Percentiles rank a stretch among this genome's conserved stretches.
These are phyloP conservation scores for Chunga burmeisteri DNA, from an alignment of 2,113 vertebrate genomes.

Conservation along the genomic window DNA sequence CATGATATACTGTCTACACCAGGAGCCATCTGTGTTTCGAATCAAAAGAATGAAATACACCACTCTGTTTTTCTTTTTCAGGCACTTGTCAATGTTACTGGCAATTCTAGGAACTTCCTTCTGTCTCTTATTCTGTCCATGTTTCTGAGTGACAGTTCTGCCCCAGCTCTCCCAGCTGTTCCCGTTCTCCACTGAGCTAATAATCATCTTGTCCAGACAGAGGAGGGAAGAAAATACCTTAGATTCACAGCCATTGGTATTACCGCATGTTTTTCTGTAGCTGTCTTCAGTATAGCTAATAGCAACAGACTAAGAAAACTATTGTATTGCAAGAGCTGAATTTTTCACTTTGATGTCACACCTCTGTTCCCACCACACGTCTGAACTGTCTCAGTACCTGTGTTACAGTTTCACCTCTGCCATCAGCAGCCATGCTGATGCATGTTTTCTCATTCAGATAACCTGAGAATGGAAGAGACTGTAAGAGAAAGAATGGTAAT, in stretches of 20 bases:
- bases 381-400: background rate
- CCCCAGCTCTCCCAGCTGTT: background rate
- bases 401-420: background rate
- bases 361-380: background rate
- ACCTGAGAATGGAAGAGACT: background rate
- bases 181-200: background rate
- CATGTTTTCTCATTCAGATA: background rate
- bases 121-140: background rate
- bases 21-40: conserved; percentile 6
- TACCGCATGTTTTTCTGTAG: background rate
- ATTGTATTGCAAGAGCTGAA: too few species aligned
- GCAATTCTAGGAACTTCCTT: background rate
- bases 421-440: background rate
- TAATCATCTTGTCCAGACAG: background rate
- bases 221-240: background rate
- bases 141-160: background rate
- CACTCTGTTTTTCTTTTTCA: background rate
- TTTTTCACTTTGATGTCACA: background rate
- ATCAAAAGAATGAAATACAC: background rate
- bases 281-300: background rate
- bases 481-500: background rate
- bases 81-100: background rate
- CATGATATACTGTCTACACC: background rate
- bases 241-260: background rate
- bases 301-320: background rate